These are phyloP conservation scores for Caradrina clavipalpis DNA, from an alignment of 2,888 invertebrate genomes.

Conservation along the genomic window DNA sequence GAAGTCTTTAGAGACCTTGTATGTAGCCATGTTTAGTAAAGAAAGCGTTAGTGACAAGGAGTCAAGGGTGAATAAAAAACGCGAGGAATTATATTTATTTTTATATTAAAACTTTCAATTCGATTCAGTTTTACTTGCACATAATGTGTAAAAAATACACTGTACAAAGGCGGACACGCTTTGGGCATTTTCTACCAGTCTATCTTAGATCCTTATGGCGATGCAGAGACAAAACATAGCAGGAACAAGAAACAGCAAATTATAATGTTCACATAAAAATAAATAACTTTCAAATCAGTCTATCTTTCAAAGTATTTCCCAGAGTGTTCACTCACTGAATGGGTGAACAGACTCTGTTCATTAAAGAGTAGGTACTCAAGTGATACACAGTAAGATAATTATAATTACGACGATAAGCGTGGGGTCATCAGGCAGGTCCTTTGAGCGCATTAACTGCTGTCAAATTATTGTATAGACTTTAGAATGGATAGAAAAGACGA, in stretches of 20 bases:
- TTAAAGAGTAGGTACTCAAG: constrained; percentile 31
- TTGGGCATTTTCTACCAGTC: no score
- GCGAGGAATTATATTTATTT: no score
- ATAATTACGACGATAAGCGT: constrained; percentile 60
- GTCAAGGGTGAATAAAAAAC: no score
- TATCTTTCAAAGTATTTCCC: constrained; percentile 48
- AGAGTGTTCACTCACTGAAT: constrained; percentile 32
- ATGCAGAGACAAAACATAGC: no score
- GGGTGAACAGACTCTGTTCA: constrained; percentile 46
- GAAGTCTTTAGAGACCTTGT: no score
- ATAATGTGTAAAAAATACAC: no score
- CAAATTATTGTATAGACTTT: constrained; percentile 53
- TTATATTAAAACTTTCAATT: no score
- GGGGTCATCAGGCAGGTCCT: constrained; percentile 67
- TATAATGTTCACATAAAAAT: not conserved
- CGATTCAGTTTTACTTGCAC: no score
- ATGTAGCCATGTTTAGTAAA: not conserved
- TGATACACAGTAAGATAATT: constrained; percentile 52
- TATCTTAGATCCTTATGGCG: no score
- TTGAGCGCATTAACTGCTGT: constrained; percentile 71
- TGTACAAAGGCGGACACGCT: no score
- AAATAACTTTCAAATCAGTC: not conserved
- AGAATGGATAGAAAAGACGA: constrained; percentile 22
- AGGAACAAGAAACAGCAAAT: no score
- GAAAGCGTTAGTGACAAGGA: not conserved